Base-by-base conservation (phyloP, 2,888 invertebrate species). In the Junonia oenone region DNA sequence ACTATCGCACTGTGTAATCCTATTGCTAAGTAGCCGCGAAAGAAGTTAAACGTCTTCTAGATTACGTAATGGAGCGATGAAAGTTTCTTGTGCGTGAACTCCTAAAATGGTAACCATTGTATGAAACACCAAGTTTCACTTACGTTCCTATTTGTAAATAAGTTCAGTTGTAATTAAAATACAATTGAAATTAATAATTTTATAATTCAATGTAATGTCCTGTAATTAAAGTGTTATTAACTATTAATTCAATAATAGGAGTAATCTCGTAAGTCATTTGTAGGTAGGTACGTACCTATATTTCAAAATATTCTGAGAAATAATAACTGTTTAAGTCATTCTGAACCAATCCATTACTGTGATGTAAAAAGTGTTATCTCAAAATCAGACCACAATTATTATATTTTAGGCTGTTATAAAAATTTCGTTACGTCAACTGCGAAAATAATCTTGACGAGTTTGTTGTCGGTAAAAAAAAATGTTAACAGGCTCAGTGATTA, bases 1-100 rank as follows among this genome's bases (percentile, higher is more conserved):
- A 76, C 72, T 85, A 87, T 87, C 88, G 71, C 63, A 37, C 59
- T 57, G 57, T 69, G 74, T 75, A 76, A 84, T 83, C 81, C 76
- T 69, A 67, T 67, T 70, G 71, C 72, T 80, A 77, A 81, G 71
- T 72, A 68, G 71, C 72, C 72, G 70, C 64, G 68, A 68, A 72
- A 75, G 46, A 55, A 55, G 45, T 46, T 51, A 52, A 62, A 57
- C 53, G 48, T 35, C 47, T 33, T 37, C 54, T 60, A 35, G 33
- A 31, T 51, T 56, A 19, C 37, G 47, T 56, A 56, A 54, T 49
- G 35, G 49, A 11, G 4, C 43, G 17, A 38, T 15, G 11, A 9
- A 5, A 38, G 0, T 11, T 17, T 9, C 11, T 17, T 17, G 15
- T 13, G 15, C 37, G 37, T 37, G 15, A 37, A 37, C 5, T 17